Evolutionary conservation across 2,888 invertebrate genomes (phyloP), one percentile per base, ranked within the genome.

Genomic region (Sphaeridia pumilis): DNA sequence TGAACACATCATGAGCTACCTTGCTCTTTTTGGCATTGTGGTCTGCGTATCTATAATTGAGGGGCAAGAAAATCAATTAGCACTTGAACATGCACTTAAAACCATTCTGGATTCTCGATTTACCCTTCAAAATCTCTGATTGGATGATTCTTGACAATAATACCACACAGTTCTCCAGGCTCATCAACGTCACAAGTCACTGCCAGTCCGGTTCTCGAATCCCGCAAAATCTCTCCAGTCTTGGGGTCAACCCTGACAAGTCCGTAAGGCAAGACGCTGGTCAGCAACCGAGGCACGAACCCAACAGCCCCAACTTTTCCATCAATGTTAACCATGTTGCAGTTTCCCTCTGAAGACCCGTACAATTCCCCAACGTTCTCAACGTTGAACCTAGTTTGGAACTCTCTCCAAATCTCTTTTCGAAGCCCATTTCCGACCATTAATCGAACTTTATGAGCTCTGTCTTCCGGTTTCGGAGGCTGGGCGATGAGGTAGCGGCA

Each of bases 321-420:
- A 69, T 93, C 89, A 27, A 83, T 80, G 69, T 97, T 97, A 5
- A 89, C 80, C 55, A 97, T 89, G 69, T 93, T 97, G 28, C 95
- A 93, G 69, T 97, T 98, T 64, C 95, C 95, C 74, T 97, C 95
- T 0, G 95, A 95, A 2, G 94, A 90, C 1, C 95, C 95, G 69
- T 97, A 97, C 71, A 97, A 89, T 71, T 97, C 95, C 0, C 83
- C 82, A 20, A 97, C 86, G 58, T 79, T 74, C 27, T 79, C 73
- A 53, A 97, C 87, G 52, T 82, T 81, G 68, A 94, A 95, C 44
- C 95, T 78, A 26, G 83, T 77, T 4, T 87, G 79, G 68, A 95
- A 95, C 63, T 87, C 83, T 2, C 74, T 75, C 95, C 95, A 97
- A 63, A 95, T 90, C 75, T 89, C 88, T 1, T 92, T 89, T 55